These are phyloP conservation scores for Drosophila dunni DNA, from an alignment of 1,140 invertebrate species.

Conservation along the genomic window DNA sequence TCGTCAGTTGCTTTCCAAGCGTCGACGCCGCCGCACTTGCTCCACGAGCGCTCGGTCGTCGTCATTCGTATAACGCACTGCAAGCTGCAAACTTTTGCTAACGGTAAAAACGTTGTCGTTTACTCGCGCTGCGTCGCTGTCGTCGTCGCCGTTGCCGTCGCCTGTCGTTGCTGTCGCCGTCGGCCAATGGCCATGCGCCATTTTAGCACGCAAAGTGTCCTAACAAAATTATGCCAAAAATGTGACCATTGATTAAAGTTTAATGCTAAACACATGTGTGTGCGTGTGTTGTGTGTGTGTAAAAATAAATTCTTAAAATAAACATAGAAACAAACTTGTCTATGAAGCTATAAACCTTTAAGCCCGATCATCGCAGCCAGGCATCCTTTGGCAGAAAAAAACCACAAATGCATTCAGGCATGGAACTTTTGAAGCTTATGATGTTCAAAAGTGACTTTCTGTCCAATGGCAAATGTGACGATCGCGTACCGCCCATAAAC, in stretches of 20 bases:
- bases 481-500: constrained; percentile 88
- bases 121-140: constrained; percentile 21
- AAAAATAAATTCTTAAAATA: constrained; percentile 11
- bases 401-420: constrained; percentile 40
- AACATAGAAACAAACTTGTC: constrained; percentile 10
- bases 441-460: constrained; percentile 85
- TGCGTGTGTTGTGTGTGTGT: background rate
- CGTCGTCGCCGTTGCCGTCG: constrained; percentile 6
- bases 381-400: background rate
- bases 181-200: constrained; percentile 56
- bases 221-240: constrained; percentile 22
- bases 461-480: constrained; percentile 83
- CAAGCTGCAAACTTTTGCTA: constrained; percentile 62
- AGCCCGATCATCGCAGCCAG: constrained; percentile 2
- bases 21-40: constrained; percentile 75
- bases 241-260: constrained; percentile 52
- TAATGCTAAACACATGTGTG: constrained; percentile 43
- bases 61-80: constrained; percentile 53
- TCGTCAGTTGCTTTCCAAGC: constrained; percentile 81
- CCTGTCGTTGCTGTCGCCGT: constrained; percentile 25
- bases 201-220: constrained; percentile 31
- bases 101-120: constrained; percentile 55
- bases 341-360: constrained; percentile 6
- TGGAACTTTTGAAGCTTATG: constrained; percentile 84
- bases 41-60: constrained; percentile 47